Conservation (phyloP, 1,140 invertebrate species). For the Colletes latitarsis region DNA sequence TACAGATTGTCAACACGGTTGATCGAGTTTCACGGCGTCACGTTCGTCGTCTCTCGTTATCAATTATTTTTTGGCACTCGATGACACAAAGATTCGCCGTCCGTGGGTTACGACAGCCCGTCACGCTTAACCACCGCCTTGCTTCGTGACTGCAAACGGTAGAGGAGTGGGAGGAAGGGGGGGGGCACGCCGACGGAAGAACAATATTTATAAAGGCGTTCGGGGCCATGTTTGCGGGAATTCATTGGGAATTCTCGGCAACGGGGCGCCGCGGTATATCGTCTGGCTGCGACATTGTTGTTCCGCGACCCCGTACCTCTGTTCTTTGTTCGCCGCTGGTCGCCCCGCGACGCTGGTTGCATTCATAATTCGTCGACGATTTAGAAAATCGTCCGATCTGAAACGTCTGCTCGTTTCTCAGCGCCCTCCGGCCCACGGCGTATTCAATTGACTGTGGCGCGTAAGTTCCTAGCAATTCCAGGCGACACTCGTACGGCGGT, state of each 20-base stretch:
- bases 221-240: not conserved
- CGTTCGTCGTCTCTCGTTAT: no score
- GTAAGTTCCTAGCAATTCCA: conserved; percentile 47
- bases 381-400: conserved; percentile 2
- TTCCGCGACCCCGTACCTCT: not conserved
- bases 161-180: no score
- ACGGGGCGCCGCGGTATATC: not conserved
- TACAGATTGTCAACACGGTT: no score
- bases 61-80: no score
- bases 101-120: not conserved
- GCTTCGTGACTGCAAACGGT: not conserved
- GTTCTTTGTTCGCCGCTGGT: not conserved
- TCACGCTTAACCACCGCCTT: not conserved
- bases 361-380: conserved; percentile 13
- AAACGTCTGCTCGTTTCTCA: not conserved
- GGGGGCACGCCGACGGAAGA: not conserved
- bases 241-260: conserved; percentile 14
- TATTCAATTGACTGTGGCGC: conserved; percentile 28
- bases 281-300: not conserved
- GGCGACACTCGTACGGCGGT: conserved; percentile 43
- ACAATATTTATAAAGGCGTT: conserved; percentile 16
- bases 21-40: no score
- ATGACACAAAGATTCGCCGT: not conserved
- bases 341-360: no score
- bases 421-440: not conserved